Evolutionary conservation across 2,797 vertebrate genomes (phyloP), one percentile per base, ranked within the genome.

Genomic region (Nannoperca australis): DNA sequence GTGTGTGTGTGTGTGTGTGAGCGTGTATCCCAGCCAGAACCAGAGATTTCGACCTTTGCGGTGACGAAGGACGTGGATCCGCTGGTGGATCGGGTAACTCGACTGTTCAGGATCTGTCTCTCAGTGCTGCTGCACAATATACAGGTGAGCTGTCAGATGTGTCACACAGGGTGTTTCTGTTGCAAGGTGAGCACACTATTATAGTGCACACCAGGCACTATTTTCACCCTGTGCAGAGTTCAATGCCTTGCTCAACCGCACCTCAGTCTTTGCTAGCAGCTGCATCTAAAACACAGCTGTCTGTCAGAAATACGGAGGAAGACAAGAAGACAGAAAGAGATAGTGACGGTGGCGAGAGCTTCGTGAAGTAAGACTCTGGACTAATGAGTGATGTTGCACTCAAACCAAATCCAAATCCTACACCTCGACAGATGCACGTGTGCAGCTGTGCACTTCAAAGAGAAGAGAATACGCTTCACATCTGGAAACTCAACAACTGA

Each of bases 31-130:
- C 11, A 30, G 12, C 17, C 64, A 1, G 8, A 59, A 12, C 14
- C 30, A 15, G 51, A 15, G 70, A 13, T 0, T 42, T 15, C 59
- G 70, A 79, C 85, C 82, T 88, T 84, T 51, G 5, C 15, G 34
- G 51, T 5, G 62, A 45, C 12, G 30, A 47, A 18, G 54, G 59
- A 78, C 10, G 56, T 20, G 64, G 56, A 3, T 22, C 61, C 59
- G 63, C 49, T 49, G 2, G 10, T 45, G 76, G 70, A 72, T 82
- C 85, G 1, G 38, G 55, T 81, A 49, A 67, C 81, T 69, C 1
- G 38, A 45, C 51, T 4, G 62, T 49, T 79, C 14, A 17, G 13
- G 3, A 63, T 54, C 42, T 58, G 34, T 69, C 47, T 30, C n/a
- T 58, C 24, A 24, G 0, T 10, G 47, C 63, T n/a, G 45, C n/a